Base-by-base conservation (phyloP, 2,797 vertebrate species). In the Halcyon smyrnensis region DNA sequence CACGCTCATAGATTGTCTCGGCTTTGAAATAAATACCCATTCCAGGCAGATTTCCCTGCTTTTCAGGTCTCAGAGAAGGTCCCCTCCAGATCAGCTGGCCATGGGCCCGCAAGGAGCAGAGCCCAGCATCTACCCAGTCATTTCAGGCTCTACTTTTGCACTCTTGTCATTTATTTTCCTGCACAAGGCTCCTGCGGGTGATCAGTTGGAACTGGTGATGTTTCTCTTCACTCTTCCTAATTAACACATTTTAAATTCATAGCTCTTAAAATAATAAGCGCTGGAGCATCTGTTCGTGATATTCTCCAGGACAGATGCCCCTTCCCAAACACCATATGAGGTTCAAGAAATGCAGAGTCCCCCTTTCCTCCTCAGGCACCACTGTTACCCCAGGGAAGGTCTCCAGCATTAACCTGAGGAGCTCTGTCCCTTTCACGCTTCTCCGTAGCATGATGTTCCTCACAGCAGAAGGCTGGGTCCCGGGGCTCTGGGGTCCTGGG, bases 311-410 rank as follows among this genome's bases (percentile, higher is more conserved):
- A 51, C n/a, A 57, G 68, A 57, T 15, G 56, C 54, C 80, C 68
- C 15, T 53, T 77, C 84, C 57, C 51, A 36, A 39, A 34, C 37
- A 59, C 77, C 64, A 11, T 7, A 39, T 5, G 51, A 82, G 37
- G 17, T 24, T 28, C 84, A 32, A 59, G 89, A 39, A 51, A 19
- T 0, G 0, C 36, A 2, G 2, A 34, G 43, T 50, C 37, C 32
- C 48, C 36, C 23, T n/a, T 2, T 7, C 11, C 12, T 30, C 41
- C 20, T 2, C 56, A n/a, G 1, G 11, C 5, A 13, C 12, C 2
- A 1, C 11, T n/a, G 21, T n/a, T 12, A 28, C 46, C 53, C 53
- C 2, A 5, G 25, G 43, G 16, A 63, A 69, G 36, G 23, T 43
- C 62, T 75, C 62, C 6, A 3, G 23, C n/a, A 8, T 15, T 6